These are phyloP conservation scores for Proterorhinus semilunaris DNA, from an alignment of 2,113 vertebrate species.

Conservation along the genomic window DNA sequence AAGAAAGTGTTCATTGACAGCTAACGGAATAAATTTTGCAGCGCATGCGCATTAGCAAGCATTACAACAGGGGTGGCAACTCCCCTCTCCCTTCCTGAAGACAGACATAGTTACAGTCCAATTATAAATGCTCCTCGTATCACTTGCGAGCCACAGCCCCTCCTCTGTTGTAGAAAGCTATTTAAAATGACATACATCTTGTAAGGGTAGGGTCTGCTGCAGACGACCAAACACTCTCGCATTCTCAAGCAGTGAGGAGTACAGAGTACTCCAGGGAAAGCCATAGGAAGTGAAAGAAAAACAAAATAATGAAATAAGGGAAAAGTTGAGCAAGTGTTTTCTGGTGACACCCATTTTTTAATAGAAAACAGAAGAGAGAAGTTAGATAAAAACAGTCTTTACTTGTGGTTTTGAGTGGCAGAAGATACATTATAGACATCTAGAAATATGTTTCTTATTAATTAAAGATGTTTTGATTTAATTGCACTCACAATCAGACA, in stretches of 20 bases:
- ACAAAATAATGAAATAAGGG: not conserved
- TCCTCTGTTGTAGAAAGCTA: slow-evolving; percentile 19
- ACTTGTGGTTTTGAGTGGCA: not conserved
- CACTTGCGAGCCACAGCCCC: not conserved
- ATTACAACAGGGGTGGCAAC: not conserved
- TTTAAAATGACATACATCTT: slow-evolving; percentile 35
- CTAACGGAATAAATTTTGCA: slow-evolving; percentile 39
- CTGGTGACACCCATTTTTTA: not conserved
- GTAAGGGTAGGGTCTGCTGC: slow-evolving; percentile 17
- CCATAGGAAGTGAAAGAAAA: slow-evolving; percentile 17
- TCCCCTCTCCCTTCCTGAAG: slow-evolving; percentile 20
- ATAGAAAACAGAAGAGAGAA: not conserved
- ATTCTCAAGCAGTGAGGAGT: slow-evolving; percentile 51
- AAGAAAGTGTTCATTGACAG: slow-evolving; percentile 66
- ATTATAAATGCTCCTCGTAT: slow-evolving; percentile 22
- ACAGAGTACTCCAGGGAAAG: slow-evolving; percentile 12
- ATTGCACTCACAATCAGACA: slow-evolving; percentile 55
- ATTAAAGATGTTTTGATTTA: not conserved
- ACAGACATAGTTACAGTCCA: slow-evolving; percentile 14
- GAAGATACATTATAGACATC: not conserved
- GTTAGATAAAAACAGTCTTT: not conserved
- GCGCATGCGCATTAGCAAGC: slow-evolving; percentile 64
- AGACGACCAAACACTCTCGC: slow-evolving; percentile 42
- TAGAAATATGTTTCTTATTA: not conserved
- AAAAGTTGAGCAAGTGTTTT: not conserved